Conservation (phyloP, 2,888 invertebrate genomes). For the Caenorhabditis afra region DNA sequence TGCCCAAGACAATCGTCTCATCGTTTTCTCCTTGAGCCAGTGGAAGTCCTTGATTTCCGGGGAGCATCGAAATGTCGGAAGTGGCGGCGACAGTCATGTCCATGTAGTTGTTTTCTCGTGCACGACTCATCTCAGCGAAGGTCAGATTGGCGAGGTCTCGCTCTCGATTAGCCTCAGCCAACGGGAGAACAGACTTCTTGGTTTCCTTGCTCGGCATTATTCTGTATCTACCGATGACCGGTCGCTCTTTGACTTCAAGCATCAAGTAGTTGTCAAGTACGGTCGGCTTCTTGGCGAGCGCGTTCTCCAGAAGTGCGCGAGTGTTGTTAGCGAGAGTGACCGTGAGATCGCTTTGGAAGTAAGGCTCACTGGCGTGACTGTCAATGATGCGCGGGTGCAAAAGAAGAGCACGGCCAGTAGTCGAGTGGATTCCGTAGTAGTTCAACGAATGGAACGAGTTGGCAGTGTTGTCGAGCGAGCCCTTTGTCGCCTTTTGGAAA, state of each 20-base stretch:
- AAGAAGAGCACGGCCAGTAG: constrained; percentile 34
- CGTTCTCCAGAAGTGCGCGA: constrained; percentile 19
- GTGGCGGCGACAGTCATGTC: constrained; percentile 21
- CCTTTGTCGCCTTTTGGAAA: constrained; percentile 53
- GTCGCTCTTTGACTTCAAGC: constrained; percentile 53
- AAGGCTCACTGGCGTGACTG: constrained; percentile 4
- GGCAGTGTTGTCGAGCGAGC: constrained; percentile 12
- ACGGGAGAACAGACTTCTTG: constrained; percentile 29
- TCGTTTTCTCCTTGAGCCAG: background rate
- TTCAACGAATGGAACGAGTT: constrained; percentile 46
- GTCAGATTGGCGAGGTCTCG: constrained; percentile 30
- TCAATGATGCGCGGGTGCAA: constrained; percentile 47
- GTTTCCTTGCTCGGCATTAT: constrained; percentile 23
- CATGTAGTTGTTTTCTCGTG: background rate
- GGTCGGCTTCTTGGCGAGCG: constrained; percentile 25
- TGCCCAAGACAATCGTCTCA: background rate
- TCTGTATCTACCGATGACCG: constrained; percentile 42
- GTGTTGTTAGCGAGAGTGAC: constrained; percentile 35
- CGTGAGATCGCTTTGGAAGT: background rate
- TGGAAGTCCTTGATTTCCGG: constrained; percentile 14
- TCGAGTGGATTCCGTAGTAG: constrained; percentile 40
- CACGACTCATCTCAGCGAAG: constrained; percentile 18
- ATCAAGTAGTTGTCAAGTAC: constrained; percentile 41
- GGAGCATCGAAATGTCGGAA: constrained; percentile 44
- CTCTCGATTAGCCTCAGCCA: constrained; percentile 20